phyloP scores from a whole-genome alignment of 2,113 vertebrate genomes.

The Bufo gargarizans region DNA sequence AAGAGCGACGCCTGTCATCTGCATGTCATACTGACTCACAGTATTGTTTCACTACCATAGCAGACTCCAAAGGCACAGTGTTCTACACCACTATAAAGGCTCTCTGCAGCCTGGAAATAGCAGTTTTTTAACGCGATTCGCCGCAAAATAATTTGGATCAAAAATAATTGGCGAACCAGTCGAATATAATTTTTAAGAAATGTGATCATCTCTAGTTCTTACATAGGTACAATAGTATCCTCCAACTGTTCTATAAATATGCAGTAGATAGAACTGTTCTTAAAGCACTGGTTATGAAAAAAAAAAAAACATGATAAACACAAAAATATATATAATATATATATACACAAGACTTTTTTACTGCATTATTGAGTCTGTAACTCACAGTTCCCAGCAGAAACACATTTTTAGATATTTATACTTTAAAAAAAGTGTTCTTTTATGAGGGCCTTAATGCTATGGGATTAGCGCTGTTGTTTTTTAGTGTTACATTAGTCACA shows the following conservation, averaged over 20 bases:
- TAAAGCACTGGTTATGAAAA: not conserved
- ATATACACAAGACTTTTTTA: conserved; percentile 22
- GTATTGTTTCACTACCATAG: no score
- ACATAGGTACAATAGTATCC: no score
- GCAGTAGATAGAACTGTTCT: not conserved
- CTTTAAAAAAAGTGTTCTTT: conserved; percentile 59
- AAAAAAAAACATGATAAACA: not conserved
- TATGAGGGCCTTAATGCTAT: conserved; percentile 61
- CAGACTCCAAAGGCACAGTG: no score
- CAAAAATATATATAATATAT: not conserved
- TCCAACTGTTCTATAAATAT: not conserved
- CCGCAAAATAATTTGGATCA: no score
- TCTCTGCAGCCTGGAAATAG: no score
- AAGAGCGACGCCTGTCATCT: no score
- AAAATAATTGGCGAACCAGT: no score
- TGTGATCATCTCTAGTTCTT: no score
- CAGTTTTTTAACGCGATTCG: no score
- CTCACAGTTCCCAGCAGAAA: conserved; percentile 1
- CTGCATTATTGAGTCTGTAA: not conserved
- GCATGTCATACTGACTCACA: no score
- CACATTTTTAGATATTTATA: conserved; percentile 43
- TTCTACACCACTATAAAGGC: no score
- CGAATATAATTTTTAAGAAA: no score
- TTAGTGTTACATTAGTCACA: conserved; percentile 64
- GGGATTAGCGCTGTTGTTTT: conserved; percentile 59